Evolutionary conservation across 2,888 invertebrate species (phyloP).

Genomic region (Mylabris sibirica): DNA sequence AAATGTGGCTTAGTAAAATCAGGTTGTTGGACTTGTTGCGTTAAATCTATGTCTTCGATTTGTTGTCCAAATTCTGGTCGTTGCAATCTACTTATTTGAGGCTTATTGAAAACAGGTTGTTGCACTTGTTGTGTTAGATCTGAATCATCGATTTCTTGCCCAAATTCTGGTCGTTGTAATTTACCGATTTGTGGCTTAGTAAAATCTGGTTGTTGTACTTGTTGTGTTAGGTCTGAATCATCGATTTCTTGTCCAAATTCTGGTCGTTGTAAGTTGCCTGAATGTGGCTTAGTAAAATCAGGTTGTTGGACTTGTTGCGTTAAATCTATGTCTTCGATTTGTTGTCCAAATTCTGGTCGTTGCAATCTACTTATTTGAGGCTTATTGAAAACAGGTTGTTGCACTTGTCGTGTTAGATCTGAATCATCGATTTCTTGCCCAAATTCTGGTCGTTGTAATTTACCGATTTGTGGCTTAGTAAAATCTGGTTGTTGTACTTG

Average conservation of each 20-base stretch:
- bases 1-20: background rate
- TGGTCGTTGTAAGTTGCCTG: background rate
- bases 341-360: constrained; percentile 15
- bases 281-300: background rate
- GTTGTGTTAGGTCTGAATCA: constrained; percentile 19
- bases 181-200: background rate
- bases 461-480: background rate
- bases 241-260: constrained; percentile 20
- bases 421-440: constrained; percentile 19
- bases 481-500: constrained; percentile 19
- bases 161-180: background rate
- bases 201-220: background rate
- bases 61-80: constrained; percentile 19
- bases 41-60: constrained; percentile 11
- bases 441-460: background rate
- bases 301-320: constrained; percentile 20
- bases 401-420: constrained; percentile 19
- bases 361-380: too few species aligned
- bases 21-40: constrained; percentile 24
- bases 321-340: constrained; percentile 17
- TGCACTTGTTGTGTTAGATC: background rate
- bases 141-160: constrained; percentile 39
- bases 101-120: background rate
- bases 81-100: background rate
- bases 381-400: background rate